Percentiles rank a stretch among this genome's conserved stretches.
phyloP scores from a whole-genome alignment of 2,888 invertebrate species.

The Mantis religiosa region DNA sequence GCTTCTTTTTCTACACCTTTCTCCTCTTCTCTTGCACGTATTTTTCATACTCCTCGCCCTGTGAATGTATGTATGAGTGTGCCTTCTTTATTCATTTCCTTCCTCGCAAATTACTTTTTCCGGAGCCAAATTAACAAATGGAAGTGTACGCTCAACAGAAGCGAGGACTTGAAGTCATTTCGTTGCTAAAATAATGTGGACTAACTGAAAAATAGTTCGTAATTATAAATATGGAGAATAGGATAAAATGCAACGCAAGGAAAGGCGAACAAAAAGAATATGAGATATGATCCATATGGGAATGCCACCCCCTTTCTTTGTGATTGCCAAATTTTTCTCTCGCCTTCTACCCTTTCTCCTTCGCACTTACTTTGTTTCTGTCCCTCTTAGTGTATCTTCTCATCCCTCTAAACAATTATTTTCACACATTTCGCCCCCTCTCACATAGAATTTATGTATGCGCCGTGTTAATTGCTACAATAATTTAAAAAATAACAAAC shows the following conservation, averaged over 20 bases:
- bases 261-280: background rate
- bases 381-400: background rate
- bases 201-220: conserved; percentile 17
- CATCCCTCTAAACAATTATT: background rate
- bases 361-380: background rate
- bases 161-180: background rate
- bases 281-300: conserved; percentile 9
- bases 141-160: background rate
- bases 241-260: background rate
- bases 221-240: conserved; percentile 7
- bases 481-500: background rate
- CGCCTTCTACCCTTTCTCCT: background rate
- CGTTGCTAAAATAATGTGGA: conserved; percentile 4
- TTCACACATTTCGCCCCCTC: background rate
- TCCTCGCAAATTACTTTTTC: conserved; percentile 15
- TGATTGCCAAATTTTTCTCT: conserved; percentile 8
- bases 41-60: background rate
- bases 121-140: conserved; percentile 14
- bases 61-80: conserved; percentile 2
- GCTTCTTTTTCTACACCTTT: background rate
- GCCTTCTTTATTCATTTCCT: conserved; percentile 17
- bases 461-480: background rate
- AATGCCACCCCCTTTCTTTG: background rate
- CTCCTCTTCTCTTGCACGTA: background rate
- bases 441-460: background rate